A percentile compares a stretch with the other conserved stretches of the same genome.
Evolutionary conservation across 2,797 vertebrate species (phyloP).

Genomic region (Galago senegalensis): DNA sequence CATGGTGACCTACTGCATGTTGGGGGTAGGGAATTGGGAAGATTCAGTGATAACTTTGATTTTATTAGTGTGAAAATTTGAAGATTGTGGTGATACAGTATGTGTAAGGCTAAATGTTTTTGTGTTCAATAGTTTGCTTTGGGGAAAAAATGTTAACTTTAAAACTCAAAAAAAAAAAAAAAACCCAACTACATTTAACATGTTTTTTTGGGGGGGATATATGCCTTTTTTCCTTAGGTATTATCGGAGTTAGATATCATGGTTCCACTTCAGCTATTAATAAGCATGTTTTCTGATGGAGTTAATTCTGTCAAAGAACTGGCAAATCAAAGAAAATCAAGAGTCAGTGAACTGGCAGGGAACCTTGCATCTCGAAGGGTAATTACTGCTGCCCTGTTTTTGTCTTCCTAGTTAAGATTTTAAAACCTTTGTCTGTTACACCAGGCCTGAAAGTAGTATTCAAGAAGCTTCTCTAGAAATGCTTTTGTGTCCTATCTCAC

Average conservation of each 20-base stretch:
- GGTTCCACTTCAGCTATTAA: slow-evolving; percentile 97
- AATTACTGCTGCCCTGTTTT: slow-evolving; percentile 83
- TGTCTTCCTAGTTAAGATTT: slow-evolving; percentile 60
- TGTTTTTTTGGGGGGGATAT: slow-evolving; percentile 49
- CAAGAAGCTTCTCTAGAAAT: slow-evolving; percentile 62
- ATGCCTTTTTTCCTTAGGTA: slow-evolving; percentile 91
- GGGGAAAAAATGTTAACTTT: slow-evolving; percentile 11
- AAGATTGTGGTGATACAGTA: not conserved
- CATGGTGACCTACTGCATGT: not conserved
- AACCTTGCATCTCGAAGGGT: slow-evolving; percentile 95
- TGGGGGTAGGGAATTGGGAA: not conserved
- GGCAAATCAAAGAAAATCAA: slow-evolving; percentile 97
- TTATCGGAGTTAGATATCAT: slow-evolving; percentile 98
- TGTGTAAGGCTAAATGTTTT: not conserved
- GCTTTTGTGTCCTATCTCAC: not conserved
- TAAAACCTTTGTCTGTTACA: slow-evolving; percentile 27
- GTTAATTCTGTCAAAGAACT: slow-evolving; percentile 99
- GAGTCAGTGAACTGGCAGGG: slow-evolving; percentile 93
- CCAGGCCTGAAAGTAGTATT: not conserved
- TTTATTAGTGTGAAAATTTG: not conserved
- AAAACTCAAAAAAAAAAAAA: too few relatives aligned
- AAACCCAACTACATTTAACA: too few relatives aligned
- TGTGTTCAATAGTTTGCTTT: slow-evolving; percentile 3
- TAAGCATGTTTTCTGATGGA: slow-evolving; percentile 99
- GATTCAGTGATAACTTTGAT: not conserved